Base-by-base conservation (phyloP, 2,113 vertebrate genomes). In the Gymnarchus niloticus region DNA sequence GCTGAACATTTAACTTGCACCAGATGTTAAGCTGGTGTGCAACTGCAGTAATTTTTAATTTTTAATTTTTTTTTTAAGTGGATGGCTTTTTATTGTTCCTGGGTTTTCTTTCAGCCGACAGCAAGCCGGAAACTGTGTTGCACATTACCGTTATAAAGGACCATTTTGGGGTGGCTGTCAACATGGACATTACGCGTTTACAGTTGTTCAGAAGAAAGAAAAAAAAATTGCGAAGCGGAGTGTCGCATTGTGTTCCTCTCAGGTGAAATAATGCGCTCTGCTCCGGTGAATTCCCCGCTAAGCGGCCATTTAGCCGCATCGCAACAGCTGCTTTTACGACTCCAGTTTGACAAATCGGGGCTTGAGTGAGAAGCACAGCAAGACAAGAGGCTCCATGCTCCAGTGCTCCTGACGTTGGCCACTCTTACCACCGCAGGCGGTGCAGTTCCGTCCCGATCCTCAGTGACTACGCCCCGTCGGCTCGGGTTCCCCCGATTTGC, bases 221-320 rank as follows among this genome's bases (percentile, higher is more conserved):
- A 81, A 19, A 51, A 52, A 52, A 17, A 6, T 6, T 19, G 57
- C 12, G 25, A 49, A 28, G 73, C 52, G 12, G 10, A 78, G 21
- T 48, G 21, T 17, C 21, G 6, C 44, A 33, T 78, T 28, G 3
- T 21, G 6, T 14, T 12, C 33, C 0, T 5, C 10, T 37, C 21
- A 52, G 21, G 59, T 52, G 61, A 84, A 76, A 76, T 84, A 84
- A 84, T 54, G 37, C 25, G 69, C 41, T 78, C 84, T 46, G 69
- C 41, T 77, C 21, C 69, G 3, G 33, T 28, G 37, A 25, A 6
- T 46, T 56, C 21, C 69, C 23, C 37, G 12, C 7, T 25, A 46
- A 69, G 23, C 54, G 37, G 37, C 33, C 56, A 25, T 84, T 84
- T 84, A 84, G 56, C 46, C 44, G 9, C 1, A 52, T 4, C 28